Evolutionary conservation across 2,888 invertebrate species (phyloP).

Genomic region (Tipula helvola): DNA sequence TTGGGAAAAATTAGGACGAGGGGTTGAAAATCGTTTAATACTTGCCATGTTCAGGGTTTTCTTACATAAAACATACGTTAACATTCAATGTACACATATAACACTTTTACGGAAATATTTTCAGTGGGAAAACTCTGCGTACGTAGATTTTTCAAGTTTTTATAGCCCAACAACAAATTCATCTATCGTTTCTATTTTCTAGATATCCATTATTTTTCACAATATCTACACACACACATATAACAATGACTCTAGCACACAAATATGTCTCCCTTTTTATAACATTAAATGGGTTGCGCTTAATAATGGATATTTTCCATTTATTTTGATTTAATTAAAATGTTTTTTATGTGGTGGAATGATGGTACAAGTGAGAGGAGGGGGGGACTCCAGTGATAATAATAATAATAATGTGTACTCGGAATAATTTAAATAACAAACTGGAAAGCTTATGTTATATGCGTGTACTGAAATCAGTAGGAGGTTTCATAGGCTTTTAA

Average conservation of each 20-base stretch:
- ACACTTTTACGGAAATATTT: not conserved
- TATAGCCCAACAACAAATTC: not conserved
- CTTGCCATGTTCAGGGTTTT: not conserved
- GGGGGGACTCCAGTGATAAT: not conserved
- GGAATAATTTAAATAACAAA: not conserved
- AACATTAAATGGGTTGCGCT: slow-evolving; percentile 9
- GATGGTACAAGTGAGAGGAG: not conserved
- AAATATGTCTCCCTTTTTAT: slow-evolving; percentile 5
- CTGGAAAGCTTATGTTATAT: not conserved
- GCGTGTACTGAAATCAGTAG: not conserved
- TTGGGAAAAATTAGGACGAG: not conserved
- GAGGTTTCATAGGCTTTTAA: not conserved
- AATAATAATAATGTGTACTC: not conserved
- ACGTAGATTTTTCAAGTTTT: not conserved
- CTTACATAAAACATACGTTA: not conserved
- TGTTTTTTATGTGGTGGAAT: not conserved
- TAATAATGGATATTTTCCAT: not conserved
- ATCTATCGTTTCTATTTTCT: not conserved
- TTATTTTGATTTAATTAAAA: slow-evolving; percentile 4
- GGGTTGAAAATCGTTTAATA: not conserved
- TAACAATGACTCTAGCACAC: not conserved
- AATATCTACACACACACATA: not conserved
- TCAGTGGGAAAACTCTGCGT: not conserved
- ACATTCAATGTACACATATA: not conserved
- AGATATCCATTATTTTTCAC: not conserved